phyloP scores from a whole-genome alignment of 2,797 vertebrate species.

The Dromococcyx pavoninus region DNA sequence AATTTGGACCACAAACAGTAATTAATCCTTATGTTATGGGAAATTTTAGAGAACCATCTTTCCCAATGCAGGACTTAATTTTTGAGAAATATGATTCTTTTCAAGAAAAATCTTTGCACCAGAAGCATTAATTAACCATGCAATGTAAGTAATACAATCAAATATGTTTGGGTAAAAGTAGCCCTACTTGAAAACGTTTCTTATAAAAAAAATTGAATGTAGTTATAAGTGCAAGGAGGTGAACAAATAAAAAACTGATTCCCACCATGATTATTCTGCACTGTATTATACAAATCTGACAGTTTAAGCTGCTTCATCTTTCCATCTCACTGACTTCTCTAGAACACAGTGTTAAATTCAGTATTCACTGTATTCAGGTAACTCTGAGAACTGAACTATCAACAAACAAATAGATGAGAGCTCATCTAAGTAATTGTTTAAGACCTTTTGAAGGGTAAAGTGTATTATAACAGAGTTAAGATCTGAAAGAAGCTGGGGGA shows the following conservation, averaged over 20 bases:
- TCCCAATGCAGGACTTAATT: background rate
- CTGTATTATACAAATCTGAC: background rate
- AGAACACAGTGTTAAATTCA: background rate
- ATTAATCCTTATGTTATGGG: background rate
- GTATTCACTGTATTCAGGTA: background rate
- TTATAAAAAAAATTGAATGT: background rate
- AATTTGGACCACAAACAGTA: background rate
- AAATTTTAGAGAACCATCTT: background rate
- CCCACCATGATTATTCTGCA: background rate
- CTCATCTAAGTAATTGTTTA: background rate
- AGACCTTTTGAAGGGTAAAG: background rate
- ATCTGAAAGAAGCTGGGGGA: background rate
- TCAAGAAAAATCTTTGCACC: background rate
- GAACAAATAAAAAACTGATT: background rate
- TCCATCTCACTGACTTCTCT: background rate
- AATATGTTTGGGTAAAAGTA: background rate
- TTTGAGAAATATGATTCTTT: background rate
- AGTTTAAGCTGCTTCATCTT: background rate
- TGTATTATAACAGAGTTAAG: background rate
- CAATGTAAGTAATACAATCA: background rate
- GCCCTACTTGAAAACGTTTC: background rate
- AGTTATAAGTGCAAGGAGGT: background rate
- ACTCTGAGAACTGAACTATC: background rate
- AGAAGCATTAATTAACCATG: background rate
- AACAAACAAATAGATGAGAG: background rate